Conservation (phyloP, 2,888 invertebrate genomes). For the Tenthredo notha region DNA sequence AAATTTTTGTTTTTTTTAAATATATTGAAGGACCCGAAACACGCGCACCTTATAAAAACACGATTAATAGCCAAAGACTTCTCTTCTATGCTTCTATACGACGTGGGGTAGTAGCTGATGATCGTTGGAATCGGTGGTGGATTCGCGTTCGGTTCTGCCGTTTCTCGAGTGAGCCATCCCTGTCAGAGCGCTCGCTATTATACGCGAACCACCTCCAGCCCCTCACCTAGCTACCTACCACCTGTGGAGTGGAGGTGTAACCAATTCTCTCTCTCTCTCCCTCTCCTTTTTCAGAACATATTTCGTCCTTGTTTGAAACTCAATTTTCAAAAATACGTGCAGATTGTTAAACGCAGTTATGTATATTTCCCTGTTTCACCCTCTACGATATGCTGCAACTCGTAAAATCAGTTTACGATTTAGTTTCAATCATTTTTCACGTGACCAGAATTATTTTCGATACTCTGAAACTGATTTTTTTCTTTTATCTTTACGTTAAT, state of each 20-base stretch:
- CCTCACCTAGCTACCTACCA: slow-evolving; percentile 49
- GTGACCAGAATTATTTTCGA: not conserved
- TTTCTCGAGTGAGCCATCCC: slow-evolving; percentile 68
- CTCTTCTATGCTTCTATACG: not conserved
- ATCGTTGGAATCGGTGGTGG: slow-evolving; percentile 27
- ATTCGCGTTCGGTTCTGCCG: slow-evolving; percentile 51
- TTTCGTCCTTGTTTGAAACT: too few relatives aligned
- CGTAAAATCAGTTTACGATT: not conserved
- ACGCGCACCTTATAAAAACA: not conserved
- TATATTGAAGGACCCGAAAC: not conserved
- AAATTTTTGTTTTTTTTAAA: not conserved
- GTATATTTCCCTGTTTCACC: not conserved
- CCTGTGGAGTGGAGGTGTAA: slow-evolving; percentile 52
- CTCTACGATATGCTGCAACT: not conserved
- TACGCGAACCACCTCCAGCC: slow-evolving; percentile 70
- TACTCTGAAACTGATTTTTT: not conserved
- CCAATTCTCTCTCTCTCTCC: not conserved
- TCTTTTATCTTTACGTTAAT: too few relatives aligned
- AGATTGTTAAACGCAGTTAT: not conserved
- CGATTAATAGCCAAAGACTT: not conserved
- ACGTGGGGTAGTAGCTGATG: not conserved
- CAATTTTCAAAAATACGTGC: not conserved
- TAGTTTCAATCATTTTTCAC: not conserved
- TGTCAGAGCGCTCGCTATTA: slow-evolving; percentile 75
- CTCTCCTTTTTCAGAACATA: not conserved